These are phyloP conservation scores for Lipotes vexillifer DNA, from an alignment of 2,113 vertebrate genomes.

Conservation along the genomic window DNA sequence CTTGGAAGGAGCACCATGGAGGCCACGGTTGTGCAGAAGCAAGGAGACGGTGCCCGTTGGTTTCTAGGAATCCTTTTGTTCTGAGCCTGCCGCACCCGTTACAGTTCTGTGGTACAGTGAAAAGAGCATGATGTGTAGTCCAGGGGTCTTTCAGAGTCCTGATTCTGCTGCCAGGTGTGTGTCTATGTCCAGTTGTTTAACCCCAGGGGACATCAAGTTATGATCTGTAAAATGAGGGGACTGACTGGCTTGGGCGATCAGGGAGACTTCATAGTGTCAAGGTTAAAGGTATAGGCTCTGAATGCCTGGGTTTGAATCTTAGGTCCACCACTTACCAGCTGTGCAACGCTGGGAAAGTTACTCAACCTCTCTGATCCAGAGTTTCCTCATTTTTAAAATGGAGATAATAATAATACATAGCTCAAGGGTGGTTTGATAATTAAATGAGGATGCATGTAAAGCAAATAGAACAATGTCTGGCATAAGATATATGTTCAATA, in stretches of 20 bases:
- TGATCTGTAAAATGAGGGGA: not conserved
- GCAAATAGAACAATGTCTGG: not conserved
- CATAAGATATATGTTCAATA: not conserved
- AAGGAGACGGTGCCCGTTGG: fast-evolving
- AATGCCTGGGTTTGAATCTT: not conserved
- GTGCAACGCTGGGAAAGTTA: not conserved
- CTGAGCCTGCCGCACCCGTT: not conserved
- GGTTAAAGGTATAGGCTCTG: not conserved
- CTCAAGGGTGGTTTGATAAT: not conserved
- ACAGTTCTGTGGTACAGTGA: not conserved
- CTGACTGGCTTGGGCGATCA: not conserved
- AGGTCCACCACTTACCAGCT: not conserved
- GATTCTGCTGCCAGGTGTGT: not conserved
- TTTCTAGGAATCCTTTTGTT: not conserved
- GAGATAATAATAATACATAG: not conserved
- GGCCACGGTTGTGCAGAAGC: not conserved
- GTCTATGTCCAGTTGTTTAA: not conserved
- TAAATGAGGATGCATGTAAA: not conserved
- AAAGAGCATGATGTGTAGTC: not conserved
- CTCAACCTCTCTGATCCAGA: not conserved
- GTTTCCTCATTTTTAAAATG: not conserved
- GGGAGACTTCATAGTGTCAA: not conserved
- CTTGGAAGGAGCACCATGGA: not conserved
- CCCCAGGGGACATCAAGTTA: not conserved
- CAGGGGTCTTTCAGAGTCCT: not conserved